Evolutionary conservation across 2,113 vertebrate genomes (phyloP), one percentile per base, ranked within the genome.

Genomic region (Ifrita kowaldi): DNA sequence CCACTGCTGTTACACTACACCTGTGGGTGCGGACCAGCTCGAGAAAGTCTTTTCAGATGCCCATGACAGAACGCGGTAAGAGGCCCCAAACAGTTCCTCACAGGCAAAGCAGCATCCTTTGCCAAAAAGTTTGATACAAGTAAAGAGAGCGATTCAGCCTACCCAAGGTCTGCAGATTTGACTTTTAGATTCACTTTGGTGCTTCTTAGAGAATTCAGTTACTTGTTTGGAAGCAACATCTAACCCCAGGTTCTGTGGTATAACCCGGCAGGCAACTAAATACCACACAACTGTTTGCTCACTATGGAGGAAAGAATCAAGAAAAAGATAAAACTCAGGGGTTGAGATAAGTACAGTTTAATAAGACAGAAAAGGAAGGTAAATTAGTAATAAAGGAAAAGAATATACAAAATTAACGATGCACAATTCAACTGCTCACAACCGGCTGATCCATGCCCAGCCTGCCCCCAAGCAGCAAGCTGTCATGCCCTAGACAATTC

Each of bases 271-370:
- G 26, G 27, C 32, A 74, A 35, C 15, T 49, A 17, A 74, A 60
- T 27, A 60, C 30, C 39, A 60, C 28, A 41, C 7, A 39, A 69
- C 39, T 6, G 0, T 52, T 82, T 53, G 46, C 60, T 53, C 39
- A n/a, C 9, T 30, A n/a, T 0, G 0, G 22, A 11, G 9, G 9
- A 73, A 42, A 44, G 19, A 39, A 39, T 10, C 2, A 5, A n/a
- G 35, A 56, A 62, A 55, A 33, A 44, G 11, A 37, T 11, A 52
- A 46, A 59, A 41, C 10, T 65, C 4, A 3, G 19, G 8, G 10
- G 7, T 3, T 73, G 37, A 59, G 24, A 9, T 33, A 47, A 67
- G 13, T 47, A 14, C 4, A 33, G 30, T 33, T 55, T 42, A 74
- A 49, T 1, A 74, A 6, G 22, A 37, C 9, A 60, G 32, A 55